Conservation (phyloP, 2,113 vertebrate species). For the Gavialis gangeticus region DNA sequence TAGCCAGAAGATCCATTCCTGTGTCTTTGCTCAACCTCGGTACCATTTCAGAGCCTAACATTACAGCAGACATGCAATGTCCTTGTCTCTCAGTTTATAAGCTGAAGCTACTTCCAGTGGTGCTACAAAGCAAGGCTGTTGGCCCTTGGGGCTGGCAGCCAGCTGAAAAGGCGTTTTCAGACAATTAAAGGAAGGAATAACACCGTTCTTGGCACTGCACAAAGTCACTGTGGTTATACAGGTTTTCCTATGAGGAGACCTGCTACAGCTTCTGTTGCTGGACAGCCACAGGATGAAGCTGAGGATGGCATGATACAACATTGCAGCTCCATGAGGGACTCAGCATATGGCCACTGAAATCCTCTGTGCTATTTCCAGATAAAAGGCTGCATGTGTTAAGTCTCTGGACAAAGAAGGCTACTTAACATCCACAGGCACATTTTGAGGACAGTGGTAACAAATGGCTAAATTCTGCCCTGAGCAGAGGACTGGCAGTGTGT, state of each 20-base stretch:
- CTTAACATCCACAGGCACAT: conserved; percentile 33
- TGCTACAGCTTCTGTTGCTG: neutral
- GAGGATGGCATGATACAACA: neutral
- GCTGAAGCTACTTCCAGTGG: neutral
- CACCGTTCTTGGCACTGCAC: conserved; percentile 21
- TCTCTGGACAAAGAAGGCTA: neutral
- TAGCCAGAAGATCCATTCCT: neutral
- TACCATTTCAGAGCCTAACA: neutral
- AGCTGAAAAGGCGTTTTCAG: conserved; percentile 29
- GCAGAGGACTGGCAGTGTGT: neutral
- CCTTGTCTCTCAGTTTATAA: neutral
- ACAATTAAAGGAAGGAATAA: neutral
- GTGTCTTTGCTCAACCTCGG: neutral
- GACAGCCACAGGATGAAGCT: conserved; percentile 3
- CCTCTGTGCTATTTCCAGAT: neutral
- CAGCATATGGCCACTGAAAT: too few species aligned
- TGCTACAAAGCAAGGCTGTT: neutral
- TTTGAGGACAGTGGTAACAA: neutral
- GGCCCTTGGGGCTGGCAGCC: neutral
- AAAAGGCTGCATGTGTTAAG: conserved; percentile 16
- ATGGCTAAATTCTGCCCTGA: conserved; percentile 11
- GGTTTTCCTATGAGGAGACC: conserved; percentile 26
- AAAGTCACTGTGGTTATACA: conserved; percentile 61
- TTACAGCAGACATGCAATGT: neutral
- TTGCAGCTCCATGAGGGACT: neutral